A percentile compares a stretch with the other conserved stretches of the same genome.
Evolutionary conservation across 2,888 invertebrate genomes (phyloP).

Genomic region (Nesidiocoris tenuis): DNA sequence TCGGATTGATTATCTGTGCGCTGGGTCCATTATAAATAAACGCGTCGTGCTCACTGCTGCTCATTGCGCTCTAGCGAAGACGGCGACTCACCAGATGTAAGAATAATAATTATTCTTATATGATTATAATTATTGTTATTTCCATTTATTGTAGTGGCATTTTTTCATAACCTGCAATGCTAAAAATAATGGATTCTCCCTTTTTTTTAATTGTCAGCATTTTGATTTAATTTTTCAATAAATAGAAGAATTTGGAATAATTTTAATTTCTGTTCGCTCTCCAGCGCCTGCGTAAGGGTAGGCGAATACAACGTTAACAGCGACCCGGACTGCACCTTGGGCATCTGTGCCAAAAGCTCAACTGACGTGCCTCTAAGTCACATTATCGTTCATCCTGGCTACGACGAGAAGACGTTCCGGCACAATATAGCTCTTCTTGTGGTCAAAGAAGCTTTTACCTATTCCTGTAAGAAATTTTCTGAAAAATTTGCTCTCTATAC

Average conservation of each 20-base stretch:
- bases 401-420: constrained; percentile 58
- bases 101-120: too few species aligned
- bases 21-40: constrained; percentile 69
- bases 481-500: too few species aligned
- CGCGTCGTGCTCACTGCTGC: constrained; percentile 71
- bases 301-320: constrained; percentile 73
- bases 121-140: not conserved
- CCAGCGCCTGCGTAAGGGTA: constrained; percentile 70
- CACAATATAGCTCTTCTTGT: constrained; percentile 75
- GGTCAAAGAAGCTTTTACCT: constrained; percentile 67
- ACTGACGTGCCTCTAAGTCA: constrained; percentile 71
- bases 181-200: too few species aligned
- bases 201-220: too few species aligned
- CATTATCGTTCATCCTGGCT: constrained; percentile 75
- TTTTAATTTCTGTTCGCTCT: too few species aligned
- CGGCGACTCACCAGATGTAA: constrained; percentile 72
- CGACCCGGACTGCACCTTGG: constrained; percentile 72
- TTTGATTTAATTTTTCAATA: too few species aligned
- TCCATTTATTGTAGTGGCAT: not conserved
- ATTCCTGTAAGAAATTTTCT: constrained; percentile 57
- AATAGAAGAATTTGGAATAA: too few species aligned
- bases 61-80: constrained; percentile 75
- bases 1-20: constrained; percentile 72
- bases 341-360: constrained; percentile 71
- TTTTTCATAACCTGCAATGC: too few species aligned